Conservation (phyloP, 2,113 vertebrate genomes). For the Podarcis cretensis region DNA sequence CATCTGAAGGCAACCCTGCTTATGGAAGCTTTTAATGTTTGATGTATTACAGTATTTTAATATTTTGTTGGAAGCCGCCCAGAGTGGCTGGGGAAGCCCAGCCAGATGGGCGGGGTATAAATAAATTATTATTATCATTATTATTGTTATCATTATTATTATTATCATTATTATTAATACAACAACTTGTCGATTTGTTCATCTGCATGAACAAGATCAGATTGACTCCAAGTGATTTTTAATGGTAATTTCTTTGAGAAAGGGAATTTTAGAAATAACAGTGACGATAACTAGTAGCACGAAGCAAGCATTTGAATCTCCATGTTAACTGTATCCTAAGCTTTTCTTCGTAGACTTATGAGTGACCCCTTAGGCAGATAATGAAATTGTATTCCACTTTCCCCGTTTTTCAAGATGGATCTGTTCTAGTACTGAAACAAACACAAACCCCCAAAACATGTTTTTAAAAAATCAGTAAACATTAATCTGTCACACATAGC, state of each 20-base stretch:
- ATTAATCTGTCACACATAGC: no score
- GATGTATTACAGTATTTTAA: no score
- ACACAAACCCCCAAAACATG: background rate
- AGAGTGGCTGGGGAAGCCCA: no score
- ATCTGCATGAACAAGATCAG: no score
- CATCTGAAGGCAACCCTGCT: no score
- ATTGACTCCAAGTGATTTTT: background rate
- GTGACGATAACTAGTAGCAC: background rate
- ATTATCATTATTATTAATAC: no score
- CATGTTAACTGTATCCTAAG: background rate
- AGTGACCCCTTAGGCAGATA: background rate
- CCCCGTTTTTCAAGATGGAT: background rate
- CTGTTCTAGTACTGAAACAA: background rate
- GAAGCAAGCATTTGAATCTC: background rate
- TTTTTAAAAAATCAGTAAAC: background rate
- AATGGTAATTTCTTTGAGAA: background rate
- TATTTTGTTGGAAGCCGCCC: no score
- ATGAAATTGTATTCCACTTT: background rate
- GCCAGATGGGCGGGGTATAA: no score
- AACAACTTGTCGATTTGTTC: no score
- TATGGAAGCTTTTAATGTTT: no score
- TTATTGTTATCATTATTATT: no score
- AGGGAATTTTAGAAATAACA: background rate
- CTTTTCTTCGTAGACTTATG: background rate
- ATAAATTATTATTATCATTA: no score